A percentile compares a stretch with the other conserved stretches of the same genome.
Conservation (phyloP, 2,888 invertebrate genomes). For the Drosophila planitibia region DNA sequence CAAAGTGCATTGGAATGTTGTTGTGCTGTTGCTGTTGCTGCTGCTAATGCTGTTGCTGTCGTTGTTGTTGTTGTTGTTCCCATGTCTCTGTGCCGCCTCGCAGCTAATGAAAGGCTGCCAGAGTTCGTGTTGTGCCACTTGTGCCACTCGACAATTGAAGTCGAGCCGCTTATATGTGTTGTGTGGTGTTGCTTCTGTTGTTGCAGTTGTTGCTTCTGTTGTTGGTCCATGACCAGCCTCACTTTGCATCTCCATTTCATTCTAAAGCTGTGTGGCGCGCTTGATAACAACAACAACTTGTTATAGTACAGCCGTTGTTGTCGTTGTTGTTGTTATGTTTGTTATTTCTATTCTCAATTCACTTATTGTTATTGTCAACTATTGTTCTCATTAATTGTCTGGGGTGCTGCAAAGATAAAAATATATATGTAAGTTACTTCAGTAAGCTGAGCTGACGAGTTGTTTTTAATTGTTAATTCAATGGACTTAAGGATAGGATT, state of each 20-base stretch:
- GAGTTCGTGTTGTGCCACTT: conserved; percentile 61
- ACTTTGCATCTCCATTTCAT: conserved; percentile 85
- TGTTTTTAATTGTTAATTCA: neutral
- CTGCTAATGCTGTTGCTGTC: conserved; percentile 27
- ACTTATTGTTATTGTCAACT: conserved; percentile 6
- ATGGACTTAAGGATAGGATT: neutral
- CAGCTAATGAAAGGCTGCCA: conserved; percentile 80
- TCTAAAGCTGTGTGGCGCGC: conserved; percentile 82
- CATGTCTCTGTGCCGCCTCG: conserved; percentile 34
- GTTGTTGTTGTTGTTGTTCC: conserved; percentile 13
- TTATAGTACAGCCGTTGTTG: conserved; percentile 24
- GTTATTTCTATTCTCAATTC: neutral
- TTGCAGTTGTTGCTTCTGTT: conserved; percentile 36
- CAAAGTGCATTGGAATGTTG: conserved; percentile 83
- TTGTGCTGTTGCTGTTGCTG: conserved; percentile 23
- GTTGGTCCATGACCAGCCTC: conserved; percentile 83
- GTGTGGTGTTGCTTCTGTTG: conserved; percentile 26
- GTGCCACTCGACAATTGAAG: conserved; percentile 74
- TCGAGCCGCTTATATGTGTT: conserved; percentile 47
- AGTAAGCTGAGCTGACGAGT: neutral
- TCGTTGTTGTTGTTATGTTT: neutral
- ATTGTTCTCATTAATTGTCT: neutral
- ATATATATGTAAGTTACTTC: neutral
- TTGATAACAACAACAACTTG: conserved; percentile 54
- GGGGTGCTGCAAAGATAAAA: conserved; percentile 26